A percentile compares a stretch with the other conserved stretches of the same genome.
Conservation (phyloP, 2,797 vertebrate species). For the Sandelia bainsii region DNA sequence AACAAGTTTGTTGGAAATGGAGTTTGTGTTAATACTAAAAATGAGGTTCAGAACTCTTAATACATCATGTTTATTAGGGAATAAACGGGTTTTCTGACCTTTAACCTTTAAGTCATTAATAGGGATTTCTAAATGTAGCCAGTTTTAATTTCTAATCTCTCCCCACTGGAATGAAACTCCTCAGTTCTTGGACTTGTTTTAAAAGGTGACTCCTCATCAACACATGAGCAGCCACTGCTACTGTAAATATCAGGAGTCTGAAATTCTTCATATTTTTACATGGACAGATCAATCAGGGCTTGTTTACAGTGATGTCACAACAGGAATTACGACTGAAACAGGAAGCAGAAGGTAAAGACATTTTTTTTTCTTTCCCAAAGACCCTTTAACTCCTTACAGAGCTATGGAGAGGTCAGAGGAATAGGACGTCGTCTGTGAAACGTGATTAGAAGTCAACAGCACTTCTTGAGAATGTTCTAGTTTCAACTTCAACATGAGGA, state of each 20-base stretch:
- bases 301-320: slow-evolving; percentile 61
- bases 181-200: slow-evolving; percentile 12
- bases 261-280: slow-evolving; percentile 73
- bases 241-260: slow-evolving; percentile 66
- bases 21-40: not conserved
- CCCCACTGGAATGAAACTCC: slow-evolving; percentile 24
- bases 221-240: slow-evolving; percentile 13
- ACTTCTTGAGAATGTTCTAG: slow-evolving; percentile 48
- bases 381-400: slow-evolving; percentile 52
- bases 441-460: not conserved
- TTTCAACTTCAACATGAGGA: slow-evolving; percentile 30
- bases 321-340: slow-evolving; percentile 40
- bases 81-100: not conserved
- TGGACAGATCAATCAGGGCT: slow-evolving; percentile 67
- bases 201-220: not conserved
- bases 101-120: not conserved
- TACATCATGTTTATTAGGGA: not conserved
- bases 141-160: not conserved
- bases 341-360: slow-evolving; percentile 12
- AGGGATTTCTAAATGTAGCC: not conserved
- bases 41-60: slow-evolving; percentile 15
- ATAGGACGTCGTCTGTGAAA: slow-evolving; percentile 12
- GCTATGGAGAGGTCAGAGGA: slow-evolving; percentile 28
- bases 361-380: slow-evolving; percentile 18
- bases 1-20: not conserved